A percentile compares a stretch with the other conserved stretches of the same genome.
phyloP scores from a whole-genome alignment of 2,113 vertebrate species.

The Melanocharis versteri region DNA sequence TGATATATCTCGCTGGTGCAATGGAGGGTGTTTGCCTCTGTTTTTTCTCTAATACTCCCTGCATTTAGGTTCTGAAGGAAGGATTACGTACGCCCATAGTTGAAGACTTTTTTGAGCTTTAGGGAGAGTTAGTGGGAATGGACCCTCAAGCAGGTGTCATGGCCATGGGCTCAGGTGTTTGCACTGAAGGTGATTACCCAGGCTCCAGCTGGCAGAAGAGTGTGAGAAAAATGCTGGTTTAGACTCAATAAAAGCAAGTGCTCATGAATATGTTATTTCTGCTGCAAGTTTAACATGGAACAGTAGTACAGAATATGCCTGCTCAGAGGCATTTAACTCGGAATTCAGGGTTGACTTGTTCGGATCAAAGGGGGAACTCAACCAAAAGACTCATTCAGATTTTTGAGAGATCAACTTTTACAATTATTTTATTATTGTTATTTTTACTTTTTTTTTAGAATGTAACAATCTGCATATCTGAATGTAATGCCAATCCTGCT shows the following conservation, averaged over 20 bases:
- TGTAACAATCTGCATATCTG: background rate
- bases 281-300: background rate
- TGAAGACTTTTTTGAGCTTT: background rate
- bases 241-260: background rate
- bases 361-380: background rate
- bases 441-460: background rate
- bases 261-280: background rate
- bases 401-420: background rate
- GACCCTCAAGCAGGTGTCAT: background rate
- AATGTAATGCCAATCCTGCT: background rate
- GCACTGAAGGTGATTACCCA: background rate
- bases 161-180: background rate
- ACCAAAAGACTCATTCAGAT: background rate
- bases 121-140: background rate
- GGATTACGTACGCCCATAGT: background rate
- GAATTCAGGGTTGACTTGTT: background rate
- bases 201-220: background rate
- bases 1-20: background rate
- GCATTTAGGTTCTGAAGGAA: background rate
- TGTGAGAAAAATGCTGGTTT: background rate
- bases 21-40: background rate
- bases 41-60: background rate
- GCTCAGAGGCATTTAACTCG: background rate
- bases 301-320: background rate
- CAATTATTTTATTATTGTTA: background rate